Percentiles rank a stretch among this genome's conserved stretches.
Evolutionary conservation across 1,140 invertebrate species (phyloP).

Genomic region (Camponotus pennsylvanicus): DNA sequence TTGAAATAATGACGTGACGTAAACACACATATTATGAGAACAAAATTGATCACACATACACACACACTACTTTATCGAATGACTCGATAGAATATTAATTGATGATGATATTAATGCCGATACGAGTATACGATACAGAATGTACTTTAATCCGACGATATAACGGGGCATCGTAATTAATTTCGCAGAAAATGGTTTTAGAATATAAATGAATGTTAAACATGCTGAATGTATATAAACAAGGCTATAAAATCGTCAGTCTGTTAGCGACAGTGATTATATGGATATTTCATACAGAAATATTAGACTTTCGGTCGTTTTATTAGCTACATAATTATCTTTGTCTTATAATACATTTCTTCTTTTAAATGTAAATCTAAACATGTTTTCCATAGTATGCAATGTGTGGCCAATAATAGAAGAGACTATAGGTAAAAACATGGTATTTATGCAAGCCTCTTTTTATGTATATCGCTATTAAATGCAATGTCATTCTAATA

Average conservation of each 20-base stretch:
- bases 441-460: neutral
- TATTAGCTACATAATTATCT: neutral
- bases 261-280: conserved; percentile 15
- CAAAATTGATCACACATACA: neutral
- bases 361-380: conserved; percentile 50
- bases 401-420: conserved; percentile 69
- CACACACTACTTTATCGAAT: neutral
- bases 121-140: neutral
- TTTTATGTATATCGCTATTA: conserved; percentile 6
- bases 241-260: neutral
- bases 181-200: neutral
- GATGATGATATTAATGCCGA: neutral
- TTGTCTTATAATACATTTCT: neutral
- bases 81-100: neutral
- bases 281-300: conserved; percentile 11
- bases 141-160: neutral
- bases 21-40: neutral
- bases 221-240: neutral
- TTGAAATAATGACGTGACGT: neutral
- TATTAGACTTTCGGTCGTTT: conserved; percentile 2
- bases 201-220: conserved; percentile 35
- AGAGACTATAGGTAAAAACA: conserved; percentile 74
- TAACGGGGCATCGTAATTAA: neutral
- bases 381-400: conserved; percentile 74
- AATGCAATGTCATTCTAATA: conserved; percentile 26